These are phyloP conservation scores for Nemopilema nomurai DNA, from an alignment of 30 jellyfish, hydroid and myxozoan genomes.

Conservation along the genomic window DNA sequence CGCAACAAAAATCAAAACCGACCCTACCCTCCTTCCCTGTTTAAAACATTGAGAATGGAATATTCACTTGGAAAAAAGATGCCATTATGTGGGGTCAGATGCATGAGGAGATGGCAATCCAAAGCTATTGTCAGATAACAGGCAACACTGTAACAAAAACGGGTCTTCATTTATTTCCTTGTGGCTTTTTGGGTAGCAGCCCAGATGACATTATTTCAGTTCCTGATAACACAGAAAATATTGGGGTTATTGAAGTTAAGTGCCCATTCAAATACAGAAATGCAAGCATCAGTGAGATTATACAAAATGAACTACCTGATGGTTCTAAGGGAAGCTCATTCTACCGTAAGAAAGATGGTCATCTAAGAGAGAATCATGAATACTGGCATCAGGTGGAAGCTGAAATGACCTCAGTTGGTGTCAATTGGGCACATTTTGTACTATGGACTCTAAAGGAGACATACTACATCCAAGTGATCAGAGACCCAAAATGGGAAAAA, in stretches of 20 bases:
- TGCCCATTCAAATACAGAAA: constrained; percentile 42
- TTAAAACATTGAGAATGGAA: constrained; percentile 36
- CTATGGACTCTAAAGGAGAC: constrained; percentile 18
- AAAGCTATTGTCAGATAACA: background rate
- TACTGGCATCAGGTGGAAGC: constrained; percentile 44
- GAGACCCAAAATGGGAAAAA: background rate
- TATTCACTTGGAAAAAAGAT: constrained; percentile 25
- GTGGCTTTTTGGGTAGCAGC: constrained; percentile 23
- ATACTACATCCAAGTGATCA: background rate
- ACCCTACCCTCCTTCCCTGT: constrained; percentile 26
- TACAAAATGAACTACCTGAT: constrained; percentile 8
- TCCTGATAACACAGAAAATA: background rate
- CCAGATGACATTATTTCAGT: constrained; percentile 21
- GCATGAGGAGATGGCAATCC: constrained; percentile 24
- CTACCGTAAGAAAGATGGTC: background rate
- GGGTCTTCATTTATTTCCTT: constrained; percentile 24
- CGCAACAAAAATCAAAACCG: background rate
- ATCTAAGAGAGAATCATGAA: constrained; percentile 7
- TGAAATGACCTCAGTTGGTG: constrained; percentile 36
- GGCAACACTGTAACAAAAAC: constrained; percentile 19
- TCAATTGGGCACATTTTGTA: constrained; percentile 51
- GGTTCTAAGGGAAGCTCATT: background rate
- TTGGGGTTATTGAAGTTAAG: constrained; percentile 32
- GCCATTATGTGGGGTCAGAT: constrained; percentile 43
- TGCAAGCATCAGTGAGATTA: constrained; percentile 7